Conservation (phyloP, 1,140 invertebrate genomes). For the Calephelis nemesis region DNA sequence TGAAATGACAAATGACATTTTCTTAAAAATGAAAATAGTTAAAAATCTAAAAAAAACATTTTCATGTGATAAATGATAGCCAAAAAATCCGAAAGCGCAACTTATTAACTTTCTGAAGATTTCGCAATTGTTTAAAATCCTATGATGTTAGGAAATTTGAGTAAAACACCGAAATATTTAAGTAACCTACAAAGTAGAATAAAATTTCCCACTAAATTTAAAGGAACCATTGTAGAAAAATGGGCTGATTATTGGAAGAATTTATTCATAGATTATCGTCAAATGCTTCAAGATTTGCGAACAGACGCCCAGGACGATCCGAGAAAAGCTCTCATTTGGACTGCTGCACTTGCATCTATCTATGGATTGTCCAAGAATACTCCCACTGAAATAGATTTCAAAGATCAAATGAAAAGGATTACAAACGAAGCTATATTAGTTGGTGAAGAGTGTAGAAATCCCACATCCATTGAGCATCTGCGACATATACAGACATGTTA, state of each 20-base stretch:
- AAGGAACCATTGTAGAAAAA: constrained; percentile 83
- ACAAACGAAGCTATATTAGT: constrained; percentile 84
- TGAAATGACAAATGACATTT: too few relatives aligned
- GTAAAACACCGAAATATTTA: constrained; percentile 34
- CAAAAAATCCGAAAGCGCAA: too few relatives aligned
- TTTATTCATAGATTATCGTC: constrained; percentile 81
- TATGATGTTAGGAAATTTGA: constrained; percentile 35
- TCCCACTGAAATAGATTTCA: constrained; percentile 83
- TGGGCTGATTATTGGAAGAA: constrained; percentile 83
- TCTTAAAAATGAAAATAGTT: neutral
- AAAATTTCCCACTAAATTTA: constrained; percentile 76
- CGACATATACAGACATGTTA: constrained; percentile 81
- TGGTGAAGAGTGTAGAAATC: constrained; percentile 83
- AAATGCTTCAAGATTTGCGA: constrained; percentile 79
- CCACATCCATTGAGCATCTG: constrained; percentile 82
- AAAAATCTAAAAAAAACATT: neutral
- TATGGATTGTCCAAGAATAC: constrained; percentile 80
- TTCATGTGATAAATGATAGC: neutral
- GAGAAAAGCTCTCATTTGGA: constrained; percentile 74
- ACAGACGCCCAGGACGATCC: constrained; percentile 81
- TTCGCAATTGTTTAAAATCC: too few relatives aligned
- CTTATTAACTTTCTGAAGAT: too few relatives aligned
- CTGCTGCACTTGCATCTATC: constrained; percentile 64
- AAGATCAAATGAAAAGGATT: constrained; percentile 79
- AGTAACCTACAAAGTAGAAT: constrained; percentile 43